Evolutionary conservation across 2,888 invertebrate genomes (phyloP), one percentile per base, ranked within the genome.

Genomic region (Tetragonula carbonaria): DNA sequence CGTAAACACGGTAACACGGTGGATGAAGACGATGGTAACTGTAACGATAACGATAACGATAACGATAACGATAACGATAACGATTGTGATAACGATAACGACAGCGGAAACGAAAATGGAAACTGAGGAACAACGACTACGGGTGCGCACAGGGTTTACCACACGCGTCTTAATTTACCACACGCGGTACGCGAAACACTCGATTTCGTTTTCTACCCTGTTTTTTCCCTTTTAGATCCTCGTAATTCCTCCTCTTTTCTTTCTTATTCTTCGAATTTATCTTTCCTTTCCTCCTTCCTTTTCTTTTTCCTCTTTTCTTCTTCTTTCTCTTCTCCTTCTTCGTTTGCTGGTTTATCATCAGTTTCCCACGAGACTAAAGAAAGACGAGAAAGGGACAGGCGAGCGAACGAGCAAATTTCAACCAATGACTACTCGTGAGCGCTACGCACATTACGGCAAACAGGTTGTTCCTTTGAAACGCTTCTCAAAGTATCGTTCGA

Each of bases 151-250:
- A 33, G 23, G 23, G 45, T 57, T 28, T 28, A 45, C 21, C 23
- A 59, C 57, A 57, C 18, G 45, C 11, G n/a, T n/a, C 23, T 23
- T 13, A n/a, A n/a, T n/a, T n/a, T n/a, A n/a, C n/a, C n/a, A n/a
- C n/a, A n/a, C 18, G 18, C 23, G 16, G 23, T 28, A 51, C 38
- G 14, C 55, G 55, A 71, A 14, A 45, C 45, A 63, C n/a, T 53
- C 33, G 18, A 62, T 65, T 38, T 28, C n/a, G 18, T 77, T 45
- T 63, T 16, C 38, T 51, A 70, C 23, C 71, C 62, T 63, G n/a
- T 77, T 38, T 38, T 8, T 63, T 71, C 2, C 13, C 51, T 18
- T 38, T 21, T 18, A 8, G 4, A 55, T 23, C 28, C 18, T 66
- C 6, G 33, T 23, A 18, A 21, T 51, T 57, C 45, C 38, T 8